Evolutionary conservation across 2,888 invertebrate genomes (phyloP), one percentile per base, ranked within the genome.

Genomic region (Sisyra nigra): DNA sequence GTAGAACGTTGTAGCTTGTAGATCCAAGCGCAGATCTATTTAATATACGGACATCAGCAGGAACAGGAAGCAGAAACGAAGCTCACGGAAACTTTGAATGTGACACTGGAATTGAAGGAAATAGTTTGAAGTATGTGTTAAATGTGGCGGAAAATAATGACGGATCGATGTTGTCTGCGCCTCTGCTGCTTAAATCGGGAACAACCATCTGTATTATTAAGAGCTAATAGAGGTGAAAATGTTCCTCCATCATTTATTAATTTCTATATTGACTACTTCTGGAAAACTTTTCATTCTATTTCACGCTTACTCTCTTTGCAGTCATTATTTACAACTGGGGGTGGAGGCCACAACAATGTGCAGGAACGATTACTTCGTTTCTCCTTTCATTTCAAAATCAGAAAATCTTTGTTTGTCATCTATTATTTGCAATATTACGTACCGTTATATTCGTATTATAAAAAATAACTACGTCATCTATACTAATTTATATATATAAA

Each of bases 71-170:
- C 24, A 24, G 24, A 24, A 24, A 24, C 24, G 24, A 24, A 24
- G 24, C 24, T 24, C 24, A 24, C 24, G 24, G 19, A 38, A 38
- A 38, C 18, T 38, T 38, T 38, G 38, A 38, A 38, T 38, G 38
- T 19, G 38, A 18, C 19, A 18, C 11, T 29, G 42, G 14, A 43
- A 38, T 38, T 43, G 38, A 18, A 30, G 59, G 58, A 60, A 60
- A 57, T 57, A 56, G 59, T 60, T 57, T 60, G 62, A 63, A 63
- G 62, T 63, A 64, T 64, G 63, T 57, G 62, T 57, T 61, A 59
- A 65, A 65, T 65, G 63, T 64, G 60, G 60, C 58, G 61, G 62
- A 63, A 65, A 65, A 65, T 65, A 65, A 65, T 65, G 65, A 65
- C 64, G 63, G 62, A 65, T 65, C 62, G 63, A 62, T 56, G 56